A percentile compares a stretch with the other conserved stretches of the same genome.
These are phyloP conservation scores for Amphilophus citrinellus DNA, from an alignment of 2,113 vertebrate species.

Conservation along the genomic window DNA sequence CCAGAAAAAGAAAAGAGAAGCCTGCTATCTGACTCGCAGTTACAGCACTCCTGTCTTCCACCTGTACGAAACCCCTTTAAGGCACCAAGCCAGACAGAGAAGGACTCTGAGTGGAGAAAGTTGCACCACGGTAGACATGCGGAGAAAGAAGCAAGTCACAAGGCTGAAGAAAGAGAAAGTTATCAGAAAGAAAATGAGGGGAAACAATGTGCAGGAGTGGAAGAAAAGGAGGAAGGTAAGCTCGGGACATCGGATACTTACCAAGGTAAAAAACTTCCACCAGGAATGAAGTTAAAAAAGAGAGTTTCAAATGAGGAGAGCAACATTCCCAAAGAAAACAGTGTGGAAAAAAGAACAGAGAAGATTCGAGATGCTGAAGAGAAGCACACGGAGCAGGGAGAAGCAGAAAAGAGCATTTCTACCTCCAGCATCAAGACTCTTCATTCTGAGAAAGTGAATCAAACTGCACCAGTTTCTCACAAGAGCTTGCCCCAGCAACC, in stretches of 20 bases:
- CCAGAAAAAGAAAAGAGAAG: conserved; percentile 63
- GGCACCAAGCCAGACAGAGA: conserved; percentile 74
- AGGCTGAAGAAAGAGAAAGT: conserved; percentile 8
- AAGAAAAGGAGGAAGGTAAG: conserved; percentile 28
- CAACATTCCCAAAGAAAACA: background rate
- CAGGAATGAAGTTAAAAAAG: conserved; percentile 75
- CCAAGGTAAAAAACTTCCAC: conserved; percentile 62
- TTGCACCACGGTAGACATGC: conserved; percentile 30
- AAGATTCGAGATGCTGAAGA: background rate
- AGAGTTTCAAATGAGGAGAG: conserved; percentile 64
- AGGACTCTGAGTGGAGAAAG: conserved; percentile 74
- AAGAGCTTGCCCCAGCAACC: background rate
- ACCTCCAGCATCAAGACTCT: background rate
- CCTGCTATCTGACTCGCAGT: conserved; percentile 41
- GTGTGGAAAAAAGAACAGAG: background rate
- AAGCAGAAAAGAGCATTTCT: background rate
- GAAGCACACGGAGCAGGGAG: background rate
- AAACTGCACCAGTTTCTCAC: conserved; percentile 1
- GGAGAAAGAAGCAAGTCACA: conserved; percentile 15
- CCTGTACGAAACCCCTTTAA: conserved; percentile 90
- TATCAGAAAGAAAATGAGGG: conserved; percentile 25
- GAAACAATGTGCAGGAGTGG: background rate
- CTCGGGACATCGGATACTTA: conserved; percentile 31
- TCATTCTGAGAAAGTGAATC: conserved; percentile 10
- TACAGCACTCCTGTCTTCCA: conserved; percentile 50